These are phyloP conservation scores for Sphenopsis melanotis DNA, from an alignment of 2,797 vertebrate genomes.

Conservation along the genomic window DNA sequence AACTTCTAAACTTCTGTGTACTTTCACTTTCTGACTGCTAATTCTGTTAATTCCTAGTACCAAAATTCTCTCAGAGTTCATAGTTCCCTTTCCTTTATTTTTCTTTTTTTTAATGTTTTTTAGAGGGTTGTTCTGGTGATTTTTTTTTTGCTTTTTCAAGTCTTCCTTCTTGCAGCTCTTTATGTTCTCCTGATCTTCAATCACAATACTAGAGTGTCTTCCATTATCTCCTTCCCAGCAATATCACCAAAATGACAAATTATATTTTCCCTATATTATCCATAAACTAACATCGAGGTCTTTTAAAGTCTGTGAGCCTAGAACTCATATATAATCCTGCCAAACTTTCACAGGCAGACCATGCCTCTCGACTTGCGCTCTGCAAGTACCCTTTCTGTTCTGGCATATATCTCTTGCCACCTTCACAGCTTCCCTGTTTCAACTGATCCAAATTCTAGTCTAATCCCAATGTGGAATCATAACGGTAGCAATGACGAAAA, in stretches of 20 bases:
- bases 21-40: slow-evolving; percentile 33
- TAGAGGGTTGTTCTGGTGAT: neutral
- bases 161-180: neutral
- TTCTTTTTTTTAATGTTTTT: neutral
- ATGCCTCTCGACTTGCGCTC: neutral
- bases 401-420: neutral
- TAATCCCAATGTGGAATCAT: neutral
- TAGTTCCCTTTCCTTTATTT: neutral
- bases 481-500: neutral
- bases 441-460: neutral
- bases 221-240: neutral
- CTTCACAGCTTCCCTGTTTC: neutral
- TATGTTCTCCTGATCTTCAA: neutral
- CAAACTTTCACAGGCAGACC: neutral
- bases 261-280: neutral
- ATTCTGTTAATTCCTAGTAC: neutral
- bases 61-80: neutral
- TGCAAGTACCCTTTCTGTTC: neutral
- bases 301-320: neutral
- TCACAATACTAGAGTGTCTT: neutral
- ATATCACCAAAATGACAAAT: neutral
- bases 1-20: neutral
- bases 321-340: neutral
- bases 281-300: neutral
- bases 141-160: neutral